Conservation (phyloP, 1,140 invertebrate species). For the Platyscapa corneri region DNA sequence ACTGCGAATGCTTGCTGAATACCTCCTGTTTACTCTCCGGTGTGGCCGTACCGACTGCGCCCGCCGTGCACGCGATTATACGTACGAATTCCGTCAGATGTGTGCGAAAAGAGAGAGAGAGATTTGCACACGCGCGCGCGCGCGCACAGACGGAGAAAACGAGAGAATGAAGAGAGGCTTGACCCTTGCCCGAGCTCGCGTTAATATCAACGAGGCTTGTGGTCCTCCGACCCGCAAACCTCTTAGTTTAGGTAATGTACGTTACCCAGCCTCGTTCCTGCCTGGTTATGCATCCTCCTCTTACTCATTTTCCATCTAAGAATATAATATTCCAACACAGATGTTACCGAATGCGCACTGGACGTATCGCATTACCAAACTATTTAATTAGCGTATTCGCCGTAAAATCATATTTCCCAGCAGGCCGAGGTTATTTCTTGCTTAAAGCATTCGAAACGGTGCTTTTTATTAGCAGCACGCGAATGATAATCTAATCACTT, state of each 20-base stretch:
- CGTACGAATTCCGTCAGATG: background rate
- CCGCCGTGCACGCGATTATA: background rate
- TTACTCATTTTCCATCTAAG: background rate
- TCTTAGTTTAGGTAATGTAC: background rate
- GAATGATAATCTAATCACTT: background rate
- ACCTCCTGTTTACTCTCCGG: background rate
- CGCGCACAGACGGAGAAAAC: background rate
- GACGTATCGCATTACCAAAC: background rate
- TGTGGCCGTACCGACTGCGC: background rate
- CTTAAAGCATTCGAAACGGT: background rate
- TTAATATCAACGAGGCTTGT: background rate
- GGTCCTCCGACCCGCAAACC: background rate
- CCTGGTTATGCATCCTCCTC: background rate
- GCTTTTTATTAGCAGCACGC: background rate
- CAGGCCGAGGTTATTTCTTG: background rate
- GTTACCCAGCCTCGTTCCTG: background rate
- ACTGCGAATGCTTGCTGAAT: background rate
- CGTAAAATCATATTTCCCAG: background rate
- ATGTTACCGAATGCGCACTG: background rate
- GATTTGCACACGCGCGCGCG: background rate
- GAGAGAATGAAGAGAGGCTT: background rate
- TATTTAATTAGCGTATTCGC: background rate
- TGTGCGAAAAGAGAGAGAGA: background rate
- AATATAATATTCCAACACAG: background rate
- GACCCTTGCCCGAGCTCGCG: background rate